These are phyloP conservation scores for Mastomys natalensis DNA, from an alignment of 2,113 vertebrate genomes.

Conservation along the genomic window DNA sequence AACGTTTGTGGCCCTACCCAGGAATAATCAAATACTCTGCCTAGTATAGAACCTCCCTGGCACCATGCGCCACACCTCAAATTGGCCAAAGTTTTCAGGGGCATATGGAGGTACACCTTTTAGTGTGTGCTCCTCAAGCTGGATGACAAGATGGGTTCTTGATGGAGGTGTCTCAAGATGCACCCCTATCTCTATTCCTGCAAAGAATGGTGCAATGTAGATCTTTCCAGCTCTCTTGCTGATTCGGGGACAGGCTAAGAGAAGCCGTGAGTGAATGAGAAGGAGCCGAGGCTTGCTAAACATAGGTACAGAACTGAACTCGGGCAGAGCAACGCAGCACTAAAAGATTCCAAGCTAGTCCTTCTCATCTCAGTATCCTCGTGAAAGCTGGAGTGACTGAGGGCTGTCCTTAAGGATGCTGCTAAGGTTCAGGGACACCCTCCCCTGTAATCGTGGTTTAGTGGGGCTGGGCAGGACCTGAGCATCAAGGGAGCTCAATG, in stretches of 20 bases:
- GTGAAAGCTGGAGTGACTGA: neutral
- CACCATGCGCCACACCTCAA: neutral
- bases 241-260: neutral
- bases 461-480: neutral
- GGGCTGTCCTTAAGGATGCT: neutral
- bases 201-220: neutral
- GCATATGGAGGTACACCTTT: neutral
- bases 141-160: neutral
- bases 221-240: neutral
- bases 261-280: accelerated
- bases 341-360: accelerated
- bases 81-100: neutral
- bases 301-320: neutral
- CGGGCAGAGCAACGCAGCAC: neutral
- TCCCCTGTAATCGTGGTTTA: neutral
- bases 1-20: neutral
- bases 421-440: neutral
- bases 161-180: neutral
- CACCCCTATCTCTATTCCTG: neutral
- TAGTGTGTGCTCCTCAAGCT: accelerated
- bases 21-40: neutral
- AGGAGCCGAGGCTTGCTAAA: neutral
- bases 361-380: neutral
- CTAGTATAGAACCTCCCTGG: no score
- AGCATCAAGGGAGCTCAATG: neutral